These are phyloP conservation scores for Salvelinus namaycush DNA, from an alignment of 2,113 vertebrate species.

Conservation along the genomic window DNA sequence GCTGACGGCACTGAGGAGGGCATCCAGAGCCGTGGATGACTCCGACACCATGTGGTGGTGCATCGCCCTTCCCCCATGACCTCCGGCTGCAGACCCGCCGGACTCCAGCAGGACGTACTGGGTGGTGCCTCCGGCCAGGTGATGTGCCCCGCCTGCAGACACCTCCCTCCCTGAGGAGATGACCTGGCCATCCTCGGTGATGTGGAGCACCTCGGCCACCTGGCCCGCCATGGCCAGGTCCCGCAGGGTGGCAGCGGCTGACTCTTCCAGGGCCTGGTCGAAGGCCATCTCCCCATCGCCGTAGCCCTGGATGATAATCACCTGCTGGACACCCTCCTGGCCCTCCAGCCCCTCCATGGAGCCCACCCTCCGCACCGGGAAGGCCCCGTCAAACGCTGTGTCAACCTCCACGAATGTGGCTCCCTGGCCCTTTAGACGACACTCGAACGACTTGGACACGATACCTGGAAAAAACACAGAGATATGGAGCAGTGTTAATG, in stretches of 20 bases:
- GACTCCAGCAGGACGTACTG: conserved; percentile 90
- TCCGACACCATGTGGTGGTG: conserved; percentile 64
- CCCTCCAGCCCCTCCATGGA: conserved; percentile 38
- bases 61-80: conserved; percentile 37
- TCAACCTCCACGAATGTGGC: conserved; percentile 90
- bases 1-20: conserved; percentile 89
- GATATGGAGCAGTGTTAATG: conserved; percentile 8
- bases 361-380: conserved; percentile 48
- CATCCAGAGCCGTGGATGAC: conserved; percentile 86
- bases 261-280: conserved; percentile 88
- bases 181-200: conserved; percentile 92
- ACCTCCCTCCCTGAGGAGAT: conserved; percentile 78
- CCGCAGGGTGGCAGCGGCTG: conserved; percentile 91
- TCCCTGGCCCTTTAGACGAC: conserved; percentile 94
- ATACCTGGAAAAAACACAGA: conserved; percentile 79
- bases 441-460: conserved; percentile 97
- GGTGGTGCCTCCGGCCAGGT: conserved; percentile 75
- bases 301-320: conserved; percentile 96
- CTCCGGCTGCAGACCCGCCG: conserved; percentile 52
- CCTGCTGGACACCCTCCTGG: conserved; percentile 83
- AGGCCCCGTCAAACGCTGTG: conserved; percentile 58
- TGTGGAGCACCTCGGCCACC: conserved; percentile 91
- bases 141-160: conserved; percentile 61
- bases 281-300: conserved; percentile 80
- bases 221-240: conserved; percentile 93